Base-by-base conservation (phyloP, 2,113 vertebrate species). In the Lepus europaeus region DNA sequence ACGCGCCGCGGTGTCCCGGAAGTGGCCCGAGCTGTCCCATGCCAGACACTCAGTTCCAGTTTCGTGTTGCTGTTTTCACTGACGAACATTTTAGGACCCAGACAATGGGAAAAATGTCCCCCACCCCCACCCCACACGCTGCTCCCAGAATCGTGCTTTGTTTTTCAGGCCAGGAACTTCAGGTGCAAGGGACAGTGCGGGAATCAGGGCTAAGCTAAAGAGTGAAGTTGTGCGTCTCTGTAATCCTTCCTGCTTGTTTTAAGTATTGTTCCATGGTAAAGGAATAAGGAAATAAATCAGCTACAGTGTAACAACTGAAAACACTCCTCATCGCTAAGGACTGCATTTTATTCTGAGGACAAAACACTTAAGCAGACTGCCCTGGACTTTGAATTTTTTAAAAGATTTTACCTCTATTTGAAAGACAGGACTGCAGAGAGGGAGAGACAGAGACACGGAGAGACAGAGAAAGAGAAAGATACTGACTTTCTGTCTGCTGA, bases 1-100 rank as follows among this genome's bases (percentile, higher is more conserved):
- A 53, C 63, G n/a, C 2, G 0, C 31, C 11, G 3, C 5, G 0
- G 3, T 22, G 1, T 31, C 61, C 36, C 36, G 36, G 36, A 36
- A 36, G 36, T 36, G 36, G 36, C 36, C 36, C 36, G 36, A 36
- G 36, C 36, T 36, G 36, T 36, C 36, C 36, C 36, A 36, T 36
- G 36, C 36, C 36, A 36, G 36, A 36, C 36, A 36, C 36, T 36
- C 36, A 36, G 36, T 36, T 36, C 36, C 36, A 36, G 36, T 36
- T 3, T 36, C 36, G 36, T 36, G 36, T 36, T 36, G 10, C 6
- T 56, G 4, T n/a, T 90, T 23, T 2, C 2, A 7, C 25, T 0
- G 0, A 16, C 1, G 36, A 31, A 3, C 56, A 10, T 6, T 10
- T n/a, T 69, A 6, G 61, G 33, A 14, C 33, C 27, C 0, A 27